Base-by-base conservation (phyloP, 2,113 vertebrate genomes). In the Columbina picui region DNA sequence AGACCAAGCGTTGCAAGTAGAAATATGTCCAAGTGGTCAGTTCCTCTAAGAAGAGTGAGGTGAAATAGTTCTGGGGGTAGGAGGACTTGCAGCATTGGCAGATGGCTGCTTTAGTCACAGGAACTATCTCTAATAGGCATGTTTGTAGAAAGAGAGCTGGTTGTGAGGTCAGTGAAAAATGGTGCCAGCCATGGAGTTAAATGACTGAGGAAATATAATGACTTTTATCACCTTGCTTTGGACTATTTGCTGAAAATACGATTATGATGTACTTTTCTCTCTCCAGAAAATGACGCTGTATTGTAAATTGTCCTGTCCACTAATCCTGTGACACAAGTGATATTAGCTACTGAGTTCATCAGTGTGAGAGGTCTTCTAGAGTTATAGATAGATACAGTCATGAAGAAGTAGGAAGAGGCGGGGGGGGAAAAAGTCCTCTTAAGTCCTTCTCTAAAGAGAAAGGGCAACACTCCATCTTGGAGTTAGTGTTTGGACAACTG, bases 181-280 rank as follows among this genome's bases (percentile, higher is more conserved):
- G 12, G 25, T 84, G 59, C 39, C 74, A 87, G 50, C 10, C 7
- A 2, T 23, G 63, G 26, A 80, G n/a, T 92, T 93, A 94, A 94
- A 93, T 43, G 70, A 84, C 74, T 92, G 59, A 90, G 39, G 55
- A 78, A 59, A 69, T 75, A 41, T 47, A 90, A 83, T 47, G 63
- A 49, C 10, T 93, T 90, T 93, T 93, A 84, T 93, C 50, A 86
- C 10, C 41, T 93, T 91, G 22, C 30, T 81, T 95, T 71, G 77
- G 65, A 34, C n/a, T 56, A 91, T 93, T 85, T 93, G 22, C 57
- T 86, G 52, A 88, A 93, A 89, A 74, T 41, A 93, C 55, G 76
- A 21, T 36, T 36, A 52, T 3, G 7, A 8, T 34, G 30, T 30
- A 76, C 29, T 91, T 84, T 91, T 79, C 21, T 76, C 59, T 41